Evolutionary conservation across 1,140 invertebrate species (phyloP), one percentile per base, ranked within the genome.

Genomic region (Periplaneta americana): DNA sequence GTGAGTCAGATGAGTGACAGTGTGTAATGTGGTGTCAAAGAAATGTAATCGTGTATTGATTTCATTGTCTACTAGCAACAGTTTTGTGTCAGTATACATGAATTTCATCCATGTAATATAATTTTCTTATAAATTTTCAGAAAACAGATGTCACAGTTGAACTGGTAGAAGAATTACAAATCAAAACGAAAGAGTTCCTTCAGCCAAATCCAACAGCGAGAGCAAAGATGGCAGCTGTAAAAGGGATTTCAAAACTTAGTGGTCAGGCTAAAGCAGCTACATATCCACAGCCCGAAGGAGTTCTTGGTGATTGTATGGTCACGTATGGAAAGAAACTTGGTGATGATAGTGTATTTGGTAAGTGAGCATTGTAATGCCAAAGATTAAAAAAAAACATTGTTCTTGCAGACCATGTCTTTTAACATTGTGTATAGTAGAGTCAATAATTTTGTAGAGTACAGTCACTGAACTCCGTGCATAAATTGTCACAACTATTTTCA

Each of bases 261-360:
- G 95, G 95, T 28, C 95, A 97, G 87, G 95, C 95, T 10, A 97
- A 96, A 88, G 95, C 94, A 35, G 95, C 95, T 86, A 97, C 97
- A 33, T 99, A 99, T 89, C 98, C 98, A 36, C 98, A 99, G 87
- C 98, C 98, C 0, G 98, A 99, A 89, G 98, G 98, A 75, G 95
- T 97, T 75, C 91, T 99, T 11, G 98, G 98, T 13, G 99, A 99
- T 86, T 96, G 97, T 84, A 99, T 99, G 98, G 90, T 96, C 76
- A 94, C 93, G 84, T 99, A 98, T 89, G 98, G 98, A 75, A 96
- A 95, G 88, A 98, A 98, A 89, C 91, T 99, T 79, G 98, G 98
- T 81, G 97, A 99, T 84, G 97, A 99, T 84, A 96, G 96, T 85
- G 89, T 95, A 86, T 99, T 99, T 89, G 97, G 96, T 95, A 89